Conservation (phyloP, 2,113 vertebrate species). For the Pterocles burchelli region DNA sequence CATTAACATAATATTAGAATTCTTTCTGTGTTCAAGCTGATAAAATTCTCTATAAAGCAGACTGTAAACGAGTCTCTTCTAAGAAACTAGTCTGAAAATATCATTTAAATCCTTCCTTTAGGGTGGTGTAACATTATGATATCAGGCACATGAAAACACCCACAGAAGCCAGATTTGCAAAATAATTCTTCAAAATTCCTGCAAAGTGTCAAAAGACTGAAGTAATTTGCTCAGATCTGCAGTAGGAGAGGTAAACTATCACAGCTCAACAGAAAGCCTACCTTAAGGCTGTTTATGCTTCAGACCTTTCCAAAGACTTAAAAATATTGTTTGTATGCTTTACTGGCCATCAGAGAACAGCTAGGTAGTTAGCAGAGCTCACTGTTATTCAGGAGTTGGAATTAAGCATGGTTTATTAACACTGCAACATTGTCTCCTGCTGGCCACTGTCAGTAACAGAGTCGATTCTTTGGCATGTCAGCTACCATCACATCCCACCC, state of each 20-base stretch:
- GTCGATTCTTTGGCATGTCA: not conserved
- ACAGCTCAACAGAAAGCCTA: not conserved
- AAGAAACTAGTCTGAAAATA: not conserved
- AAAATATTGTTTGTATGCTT: not conserved
- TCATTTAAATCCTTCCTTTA: not conserved
- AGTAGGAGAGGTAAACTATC: not conserved
- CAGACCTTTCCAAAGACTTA: not conserved
- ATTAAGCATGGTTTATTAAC: not conserved
- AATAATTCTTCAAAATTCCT: not conserved
- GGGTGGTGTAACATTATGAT: not conserved
- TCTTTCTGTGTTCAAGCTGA: not conserved
- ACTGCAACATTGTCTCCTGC: constrained; percentile 3
- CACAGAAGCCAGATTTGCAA: not conserved
- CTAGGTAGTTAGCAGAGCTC: not conserved
- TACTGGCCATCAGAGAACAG: not conserved
- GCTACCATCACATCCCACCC: not conserved
- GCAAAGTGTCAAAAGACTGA: not conserved
- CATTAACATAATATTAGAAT: not conserved
- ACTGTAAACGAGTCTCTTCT: not conserved
- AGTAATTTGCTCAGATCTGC: not conserved
- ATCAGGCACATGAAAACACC: not conserved
- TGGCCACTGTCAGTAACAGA: not conserved
- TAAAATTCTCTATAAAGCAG: not conserved
- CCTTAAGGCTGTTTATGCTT: not conserved
- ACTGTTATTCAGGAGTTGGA: not conserved